Conservation (phyloP, 2,113 vertebrate species). For the Atlantisia rogersi region DNA sequence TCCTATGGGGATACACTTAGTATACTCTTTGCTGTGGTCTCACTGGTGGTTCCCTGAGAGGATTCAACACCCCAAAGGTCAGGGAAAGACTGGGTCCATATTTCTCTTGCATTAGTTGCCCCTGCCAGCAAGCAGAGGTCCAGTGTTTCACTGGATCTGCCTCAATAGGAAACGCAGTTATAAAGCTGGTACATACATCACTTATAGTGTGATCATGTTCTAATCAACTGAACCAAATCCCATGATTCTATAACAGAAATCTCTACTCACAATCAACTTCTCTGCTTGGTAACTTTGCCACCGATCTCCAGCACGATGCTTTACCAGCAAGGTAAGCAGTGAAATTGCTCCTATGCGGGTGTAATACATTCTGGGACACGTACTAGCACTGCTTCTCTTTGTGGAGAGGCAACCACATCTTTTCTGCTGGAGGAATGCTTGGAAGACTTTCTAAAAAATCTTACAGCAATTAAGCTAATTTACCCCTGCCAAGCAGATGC, state of each 20-base stretch:
- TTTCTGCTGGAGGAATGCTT: slow-evolving; percentile 18
- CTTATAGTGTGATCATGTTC: background rate
- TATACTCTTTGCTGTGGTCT: background rate
- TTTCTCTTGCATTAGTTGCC: background rate
- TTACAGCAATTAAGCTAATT: slow-evolving; percentile 62
- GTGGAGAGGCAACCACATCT: slow-evolving; percentile 4
- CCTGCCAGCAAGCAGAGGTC: background rate
- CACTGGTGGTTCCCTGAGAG: background rate
- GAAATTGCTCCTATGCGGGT: background rate
- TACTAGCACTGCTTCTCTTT: background rate
- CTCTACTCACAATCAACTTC: background rate
- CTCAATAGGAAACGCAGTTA: accelerated
- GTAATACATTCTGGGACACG: background rate
- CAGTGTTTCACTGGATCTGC: accelerated
- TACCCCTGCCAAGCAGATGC: slow-evolving; percentile 50
- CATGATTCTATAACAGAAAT: background rate
- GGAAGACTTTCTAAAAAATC: slow-evolving; percentile 54
- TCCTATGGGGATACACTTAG: accelerated
- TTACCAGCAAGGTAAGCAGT: background rate
- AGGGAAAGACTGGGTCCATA: background rate
- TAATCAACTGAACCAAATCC: background rate
- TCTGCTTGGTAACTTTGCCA: background rate
- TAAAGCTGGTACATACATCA: background rate
- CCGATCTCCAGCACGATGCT: accelerated
- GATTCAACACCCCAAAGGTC: background rate